Base-by-base conservation (phyloP, 2,888 invertebrate species). In the Mallateleia sp. region DNA sequence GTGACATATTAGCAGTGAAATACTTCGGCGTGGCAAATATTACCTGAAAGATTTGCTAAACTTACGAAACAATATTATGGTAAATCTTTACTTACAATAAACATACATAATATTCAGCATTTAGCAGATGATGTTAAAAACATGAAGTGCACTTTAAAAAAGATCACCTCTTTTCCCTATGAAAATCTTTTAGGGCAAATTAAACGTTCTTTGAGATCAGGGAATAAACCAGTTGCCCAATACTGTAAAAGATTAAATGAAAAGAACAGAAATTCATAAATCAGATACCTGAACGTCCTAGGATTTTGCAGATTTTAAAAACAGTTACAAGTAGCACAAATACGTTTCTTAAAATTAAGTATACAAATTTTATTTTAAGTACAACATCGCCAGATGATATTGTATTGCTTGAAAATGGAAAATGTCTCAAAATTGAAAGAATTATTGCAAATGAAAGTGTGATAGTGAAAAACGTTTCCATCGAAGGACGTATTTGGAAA, bases 81-180 rank as follows among this genome's bases (percentile, higher is more conserved):
- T 8, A 80, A 62, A 80, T 34, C 38, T 20, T 14, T 38, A 15
- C 7, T 60, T 0, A 50, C 24, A 8, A 62, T 71, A 14, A 80
- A 80, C 11, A 28, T 80, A 34, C 71, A 80, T 24, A 80, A 80
- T 50, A 0, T 80, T 15, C 8, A 2, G 8, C 80, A 80, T 71
- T 64, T 80, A 54, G 24, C 71, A 24, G 71, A 80, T 45, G 80
- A 80, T 28, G 80, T 80, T 9, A 38, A 18, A 50, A 47, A 58
- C 11, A 34, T 34, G 15, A 15, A 67, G 11, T 78, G 67, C 38
- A 34, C 67, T 22, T 78, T 79, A 20, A 62, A 28, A 42, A 5
- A 38, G 22, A 69, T 69, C 1, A n/a, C 54, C 8, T 54, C 69
- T 15, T 69, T 54, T 38, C 54, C 69, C 7, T 69, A 54, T 69